Evolutionary conservation across 1,140 invertebrate genomes (phyloP).

Genomic region (Drosophila mauritiana): DNA sequence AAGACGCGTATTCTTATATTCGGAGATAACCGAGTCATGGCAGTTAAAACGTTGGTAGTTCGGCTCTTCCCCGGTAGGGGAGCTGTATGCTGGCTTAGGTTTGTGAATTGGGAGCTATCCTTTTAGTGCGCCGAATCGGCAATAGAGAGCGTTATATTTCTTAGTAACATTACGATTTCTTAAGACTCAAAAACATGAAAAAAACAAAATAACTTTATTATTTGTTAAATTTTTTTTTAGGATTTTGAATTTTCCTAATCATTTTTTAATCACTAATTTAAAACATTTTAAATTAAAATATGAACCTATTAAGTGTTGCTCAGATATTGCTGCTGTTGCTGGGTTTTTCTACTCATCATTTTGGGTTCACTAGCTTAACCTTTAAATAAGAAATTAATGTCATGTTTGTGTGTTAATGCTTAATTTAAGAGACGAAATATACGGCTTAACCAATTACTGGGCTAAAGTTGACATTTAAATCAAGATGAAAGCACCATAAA

Average conservation of each 20-base stretch:
- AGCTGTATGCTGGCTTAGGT: slow-evolving; percentile 25
- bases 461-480: not conserved
- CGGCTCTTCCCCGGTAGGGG: slow-evolving; percentile 50
- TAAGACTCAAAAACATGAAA: not conserved
- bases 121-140: slow-evolving; percentile 66
- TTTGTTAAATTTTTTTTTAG: too few relatives aligned
- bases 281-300: too few relatives aligned
- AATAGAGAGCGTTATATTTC: slow-evolving; percentile 44
- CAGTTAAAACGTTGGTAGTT: slow-evolving; percentile 47
- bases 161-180: not conserved
- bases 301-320: too few relatives aligned
- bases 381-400: not conserved
- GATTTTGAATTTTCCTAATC: too few relatives aligned
- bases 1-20: slow-evolving; percentile 22
- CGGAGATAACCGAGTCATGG: slow-evolving; percentile 3
- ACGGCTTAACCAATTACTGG: not conserved
- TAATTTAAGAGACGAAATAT: not conserved
- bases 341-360: not conserved
- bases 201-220: too few relatives aligned
- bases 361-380: not conserved
- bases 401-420: not conserved
- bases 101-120: slow-evolving; percentile 53
- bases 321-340: not conserved
- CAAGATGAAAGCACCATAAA: not conserved
- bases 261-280: too few relatives aligned